These are phyloP conservation scores for Netelia melanura DNA, from an alignment of 2,888 invertebrate species.

Conservation along the genomic window DNA sequence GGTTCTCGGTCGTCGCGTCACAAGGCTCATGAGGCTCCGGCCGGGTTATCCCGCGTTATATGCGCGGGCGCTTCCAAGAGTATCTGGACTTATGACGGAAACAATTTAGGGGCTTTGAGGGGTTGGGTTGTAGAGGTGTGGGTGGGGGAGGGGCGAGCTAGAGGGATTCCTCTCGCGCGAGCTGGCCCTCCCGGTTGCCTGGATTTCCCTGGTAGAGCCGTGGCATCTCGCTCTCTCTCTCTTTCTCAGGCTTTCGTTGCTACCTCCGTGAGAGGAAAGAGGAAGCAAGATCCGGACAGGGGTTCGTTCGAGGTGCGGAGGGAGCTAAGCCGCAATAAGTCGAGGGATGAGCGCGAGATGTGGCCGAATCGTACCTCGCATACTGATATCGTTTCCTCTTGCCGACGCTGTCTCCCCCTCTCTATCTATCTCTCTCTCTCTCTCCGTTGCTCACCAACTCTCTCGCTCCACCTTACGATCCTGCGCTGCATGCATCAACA, in stretches of 20 bases:
- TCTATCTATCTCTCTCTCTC: slow-evolving; percentile 8
- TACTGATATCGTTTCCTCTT: slow-evolving; percentile 82
- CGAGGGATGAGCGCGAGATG: slow-evolving; percentile 85
- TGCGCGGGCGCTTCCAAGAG: slow-evolving; percentile 77
- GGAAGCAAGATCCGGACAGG: slow-evolving; percentile 66
- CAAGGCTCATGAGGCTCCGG: slow-evolving; percentile 69
- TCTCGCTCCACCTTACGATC: background rate
- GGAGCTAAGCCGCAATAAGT: slow-evolving; percentile 84
- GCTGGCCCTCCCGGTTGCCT: background rate
- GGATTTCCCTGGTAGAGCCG: background rate
- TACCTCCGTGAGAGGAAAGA: slow-evolving; percentile 44
- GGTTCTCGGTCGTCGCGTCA: slow-evolving; percentile 64
- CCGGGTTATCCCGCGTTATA: slow-evolving; percentile 82
- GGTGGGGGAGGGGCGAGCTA: slow-evolving; percentile 34
- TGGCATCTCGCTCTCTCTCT: slow-evolving; percentile 19
- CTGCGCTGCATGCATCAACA: slow-evolving; percentile 16
- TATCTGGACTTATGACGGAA: slow-evolving; percentile 85
- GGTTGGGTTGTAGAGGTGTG: slow-evolving; percentile 62
- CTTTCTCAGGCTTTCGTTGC: slow-evolving; percentile 11
- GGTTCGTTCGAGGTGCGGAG: slow-evolving; percentile 69
- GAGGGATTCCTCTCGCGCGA: slow-evolving; percentile 5
- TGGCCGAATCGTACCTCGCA: slow-evolving; percentile 84
- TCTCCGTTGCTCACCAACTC: background rate
- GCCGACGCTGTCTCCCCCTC: slow-evolving; percentile 16
- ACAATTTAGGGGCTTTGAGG: slow-evolving; percentile 84